Base-by-base conservation (phyloP, 2,888 invertebrate genomes). In the Polydrusus cervinus region DNA sequence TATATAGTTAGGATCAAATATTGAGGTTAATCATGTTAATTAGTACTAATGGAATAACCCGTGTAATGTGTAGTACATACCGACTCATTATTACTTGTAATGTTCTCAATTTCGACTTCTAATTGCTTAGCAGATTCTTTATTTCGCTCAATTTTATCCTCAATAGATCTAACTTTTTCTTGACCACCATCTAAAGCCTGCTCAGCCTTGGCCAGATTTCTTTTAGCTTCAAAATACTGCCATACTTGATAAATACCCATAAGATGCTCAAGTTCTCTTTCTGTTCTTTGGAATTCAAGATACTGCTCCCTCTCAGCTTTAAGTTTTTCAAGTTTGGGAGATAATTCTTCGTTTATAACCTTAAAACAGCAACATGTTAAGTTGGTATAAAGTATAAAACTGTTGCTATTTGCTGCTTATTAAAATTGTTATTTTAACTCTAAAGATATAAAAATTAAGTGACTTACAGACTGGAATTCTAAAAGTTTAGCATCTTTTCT, bases 401-500 rank as follows among this genome's bases (percentile, higher is more conserved):
- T 60, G 45, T 10, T 51, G 45, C 40, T 25, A 51, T 25, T 43
- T 43, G 9, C 11, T 43, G 3, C 9, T 30, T 5, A 30, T 5
- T 5, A 30, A 30, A 30, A 30, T 30, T 34, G 34, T 34, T 34
- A 7, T 34, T 34, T 34, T 8, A n/a, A 13, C 13, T 13, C 11
- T 43, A 43, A 13, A n/a, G 0, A 43, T 40, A 40, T n/a, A n/a
- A n/a, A n/a, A n/a, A n/a, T 40, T 9, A 11, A 40, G 2, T n/a
- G 43, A 71, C 72, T 65, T 70, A 78, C 78, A 51, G 75, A 25
- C 30, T 64, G 66, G 25, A 99, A 93, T 86, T 98, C 97, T 40
- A 91, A 89, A 0, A 99, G 89, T 86, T 97, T 97, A 0, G 92
- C 91, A 86, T 99, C 96, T 85, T 99, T 99, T 84, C 95, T 97